Evolutionary conservation across 1,140 invertebrate species (phyloP).

Genomic region (Mesaphorura yosii): DNA sequence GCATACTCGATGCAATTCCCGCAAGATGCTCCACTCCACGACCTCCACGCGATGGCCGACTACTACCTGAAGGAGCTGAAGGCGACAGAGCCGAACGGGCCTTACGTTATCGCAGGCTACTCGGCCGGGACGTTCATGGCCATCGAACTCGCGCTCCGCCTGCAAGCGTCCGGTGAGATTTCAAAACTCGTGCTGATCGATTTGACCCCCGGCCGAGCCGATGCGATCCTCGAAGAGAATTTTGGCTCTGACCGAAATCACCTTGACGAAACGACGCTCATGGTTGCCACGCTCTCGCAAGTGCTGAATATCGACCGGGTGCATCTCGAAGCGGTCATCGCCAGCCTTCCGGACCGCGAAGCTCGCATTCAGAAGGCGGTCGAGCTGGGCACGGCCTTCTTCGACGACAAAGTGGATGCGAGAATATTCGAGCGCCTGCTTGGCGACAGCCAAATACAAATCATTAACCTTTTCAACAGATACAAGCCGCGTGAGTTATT

Average conservation of each 20-base stretch:
- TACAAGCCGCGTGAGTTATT: neutral
- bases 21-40: no score
- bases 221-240: neutral
- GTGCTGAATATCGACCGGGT: no score
- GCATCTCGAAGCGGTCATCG: no score
- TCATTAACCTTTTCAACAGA: neutral
- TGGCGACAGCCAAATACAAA: neutral
- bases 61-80: no score
- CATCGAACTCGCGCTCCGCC: neutral
- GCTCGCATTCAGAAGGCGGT: neutral
- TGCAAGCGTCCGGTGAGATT: neutral
- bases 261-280: neutral
- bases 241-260: neutral
- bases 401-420: neutral
- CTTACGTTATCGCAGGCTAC: neutral
- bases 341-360: no score
- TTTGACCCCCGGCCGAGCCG: neutral
- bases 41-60: no score
- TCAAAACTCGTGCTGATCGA: neutral
- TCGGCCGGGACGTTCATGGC: neutral
- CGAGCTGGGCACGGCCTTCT: neutral
- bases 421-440: neutral
- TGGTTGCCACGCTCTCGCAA: no score
- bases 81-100: neutral
- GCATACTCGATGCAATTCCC: conserved; percentile 1